phyloP scores from a whole-genome alignment of 1,140 invertebrate genomes.

The Bombus superbus region DNA sequence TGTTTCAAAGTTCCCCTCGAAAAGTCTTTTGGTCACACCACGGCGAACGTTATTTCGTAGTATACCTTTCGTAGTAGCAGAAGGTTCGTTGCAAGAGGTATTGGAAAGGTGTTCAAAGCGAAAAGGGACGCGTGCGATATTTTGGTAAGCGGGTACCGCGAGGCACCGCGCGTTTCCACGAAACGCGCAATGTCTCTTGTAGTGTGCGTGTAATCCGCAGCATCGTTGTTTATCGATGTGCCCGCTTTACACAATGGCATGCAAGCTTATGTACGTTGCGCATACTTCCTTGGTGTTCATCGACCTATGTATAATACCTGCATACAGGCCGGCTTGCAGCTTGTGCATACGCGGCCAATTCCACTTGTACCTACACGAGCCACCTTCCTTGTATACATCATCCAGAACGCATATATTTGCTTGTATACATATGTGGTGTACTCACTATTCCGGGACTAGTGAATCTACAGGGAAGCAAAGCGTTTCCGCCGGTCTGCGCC shows the following conservation, averaged over 20 bases:
- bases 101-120: neutral
- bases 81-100: neutral
- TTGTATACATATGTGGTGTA: slow-evolving; percentile 47
- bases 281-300: slow-evolving; percentile 40
- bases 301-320: slow-evolving; percentile 34
- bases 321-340: neutral
- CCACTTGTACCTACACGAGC: slow-evolving; percentile 21
- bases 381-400: slow-evolving; percentile 39
- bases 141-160: neutral
- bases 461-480: slow-evolving; percentile 67
- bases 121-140: neutral
- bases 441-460: slow-evolving; percentile 70
- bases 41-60: neutral
- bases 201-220: slow-evolving; percentile 29
- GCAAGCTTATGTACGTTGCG: slow-evolving; percentile 35
- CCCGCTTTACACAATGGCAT: slow-evolving; percentile 14
- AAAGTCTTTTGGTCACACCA: neutral
- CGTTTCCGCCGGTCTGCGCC: slow-evolving; percentile 66
- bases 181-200: neutral
- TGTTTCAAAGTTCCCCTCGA: neutral
- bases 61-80: neutral
- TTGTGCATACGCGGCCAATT: neutral
- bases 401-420: slow-evolving; percentile 63
- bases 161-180: neutral
- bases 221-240: slow-evolving; percentile 20